Evolutionary conservation across 2,797 vertebrate genomes (phyloP), one percentile per base, ranked within the genome.

Genomic region (Lutjanus argentimaculatus): DNA sequence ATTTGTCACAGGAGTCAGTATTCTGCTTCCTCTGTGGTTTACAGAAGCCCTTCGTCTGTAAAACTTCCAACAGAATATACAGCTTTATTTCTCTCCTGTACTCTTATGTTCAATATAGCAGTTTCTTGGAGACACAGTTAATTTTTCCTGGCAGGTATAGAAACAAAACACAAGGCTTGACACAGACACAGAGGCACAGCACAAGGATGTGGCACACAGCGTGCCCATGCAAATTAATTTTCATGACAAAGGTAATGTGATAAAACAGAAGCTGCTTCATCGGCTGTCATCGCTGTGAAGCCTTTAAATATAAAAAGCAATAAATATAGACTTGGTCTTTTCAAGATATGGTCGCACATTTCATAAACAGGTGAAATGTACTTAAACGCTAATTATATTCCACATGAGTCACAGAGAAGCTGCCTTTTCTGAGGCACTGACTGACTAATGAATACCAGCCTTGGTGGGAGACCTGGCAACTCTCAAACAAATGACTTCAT

Each of bases 401-500:
- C 11, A 67, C 58, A 48, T 83, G 86, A 93, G 90, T 94, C 86
- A 85, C 80, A 71, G 72, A 73, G 85, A 95, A 88, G 87, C 90
- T 91, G 89, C 77, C 55, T 89, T 88, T 90, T 87, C 82, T 76
- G 75, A 88, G 92, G 86, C 88, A 68, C 82, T 83, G 92, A 93
- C 86, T 94, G 91, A 94, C 92, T 96, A 95, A 96, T 96, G 94
- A 96, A 95, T 95, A 92, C 83, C 87, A 90, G 87, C 91, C 91
- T 93, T 93, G 92, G 94, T 91, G 82, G 92, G 94, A 93, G 92
- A 95, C 93, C 92, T 91, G 89, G 93, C 93, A 92, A 94, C 93
- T 94, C 93, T 92, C 91, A 94, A 95, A 95, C 91, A 94, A 96
- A 96, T 95, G 86, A 93, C 94, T 95, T 95, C 94, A 95, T 96